These are phyloP conservation scores for Epinephelus lanceolatus DNA, from an alignment of 2,113 vertebrate genomes.

Conservation along the genomic window DNA sequence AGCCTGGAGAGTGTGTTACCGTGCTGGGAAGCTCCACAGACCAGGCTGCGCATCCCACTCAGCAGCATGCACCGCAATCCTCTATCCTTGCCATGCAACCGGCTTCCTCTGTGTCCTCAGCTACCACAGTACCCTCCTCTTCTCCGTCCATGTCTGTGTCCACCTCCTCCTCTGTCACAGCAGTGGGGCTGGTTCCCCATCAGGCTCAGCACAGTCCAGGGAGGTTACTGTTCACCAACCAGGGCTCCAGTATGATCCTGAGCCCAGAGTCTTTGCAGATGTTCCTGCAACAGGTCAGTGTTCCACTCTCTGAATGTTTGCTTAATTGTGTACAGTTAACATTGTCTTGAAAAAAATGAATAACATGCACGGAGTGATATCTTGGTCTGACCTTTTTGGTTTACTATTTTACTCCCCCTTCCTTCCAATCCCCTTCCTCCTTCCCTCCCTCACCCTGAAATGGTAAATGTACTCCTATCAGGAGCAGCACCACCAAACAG, in stretches of 20 bases:
- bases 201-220: conserved; percentile 91
- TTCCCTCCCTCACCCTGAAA: conserved; percentile 69
- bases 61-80: conserved; percentile 77
- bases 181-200: conserved; percentile 79
- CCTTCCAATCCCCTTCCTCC: conserved; percentile 63
- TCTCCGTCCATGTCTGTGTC: conserved; percentile 82
- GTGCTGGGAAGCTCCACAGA: conserved; percentile 82
- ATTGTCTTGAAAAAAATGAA: conserved; percentile 58
- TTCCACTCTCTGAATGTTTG: conserved; percentile 10
- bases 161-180: conserved; percentile 80
- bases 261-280: conserved; percentile 94
- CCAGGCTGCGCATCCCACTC: conserved; percentile 76
- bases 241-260: conserved; percentile 87
- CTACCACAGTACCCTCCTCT: conserved; percentile 75
- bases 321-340: conserved; percentile 63
- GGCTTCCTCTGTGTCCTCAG: conserved; percentile 63
- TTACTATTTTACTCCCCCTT: conserved; percentile 78
- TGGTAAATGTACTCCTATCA: conserved; percentile 85
- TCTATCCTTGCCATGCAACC: conserved; percentile 87
- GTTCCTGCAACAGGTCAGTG: conserved; percentile 95
- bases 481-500: conserved; percentile 87
- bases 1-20: conserved; percentile 79
- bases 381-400: conserved; percentile 79
- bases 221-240: conserved; percentile 91
- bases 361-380: conserved; percentile 76